Evolutionary conservation across 1,140 invertebrate genomes (phyloP).

Genomic region (Cotesia glomerata): DNA sequence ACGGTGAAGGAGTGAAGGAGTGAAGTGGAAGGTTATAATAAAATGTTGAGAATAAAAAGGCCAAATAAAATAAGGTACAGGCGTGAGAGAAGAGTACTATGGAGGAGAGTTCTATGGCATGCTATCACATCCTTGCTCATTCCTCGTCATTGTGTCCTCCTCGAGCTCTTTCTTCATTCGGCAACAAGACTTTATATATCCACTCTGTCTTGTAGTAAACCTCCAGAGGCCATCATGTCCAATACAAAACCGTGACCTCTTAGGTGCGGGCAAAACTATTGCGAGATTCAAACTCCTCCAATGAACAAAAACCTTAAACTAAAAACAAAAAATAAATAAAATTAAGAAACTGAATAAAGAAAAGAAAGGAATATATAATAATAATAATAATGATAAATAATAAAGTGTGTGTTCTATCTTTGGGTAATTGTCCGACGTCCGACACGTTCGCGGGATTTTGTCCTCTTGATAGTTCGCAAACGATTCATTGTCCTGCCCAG

Average conservation of each 20-base stretch:
- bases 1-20: background rate
- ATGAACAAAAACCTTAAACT: background rate
- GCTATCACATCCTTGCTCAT: slow-evolving; percentile 48
- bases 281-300: background rate
- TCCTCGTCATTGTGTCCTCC: slow-evolving; percentile 8
- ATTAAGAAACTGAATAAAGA: background rate
- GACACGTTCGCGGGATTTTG: slow-evolving; percentile 9
- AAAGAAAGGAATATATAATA: background rate
- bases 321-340: background rate
- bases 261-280: background rate
- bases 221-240: too few relatives aligned
- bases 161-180: slow-evolving; percentile 20
- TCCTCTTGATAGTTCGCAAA: slow-evolving; percentile 6
- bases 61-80: background rate
- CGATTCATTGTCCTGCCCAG: background rate
- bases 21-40: slow-evolving; percentile 4
- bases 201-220: too few relatives aligned
- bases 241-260: background rate
- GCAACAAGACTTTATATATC: slow-evolving; percentile 21
- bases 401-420: slow-evolving; percentile 30
- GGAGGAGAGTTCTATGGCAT: slow-evolving; percentile 30
- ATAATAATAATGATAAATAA: background rate
- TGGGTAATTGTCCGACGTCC: background rate
- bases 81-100: slow-evolving; percentile 6
- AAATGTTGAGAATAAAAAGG: background rate